phyloP scores from a whole-genome alignment of 2,888 invertebrate genomes.

The Flexamia atlantica region DNA sequence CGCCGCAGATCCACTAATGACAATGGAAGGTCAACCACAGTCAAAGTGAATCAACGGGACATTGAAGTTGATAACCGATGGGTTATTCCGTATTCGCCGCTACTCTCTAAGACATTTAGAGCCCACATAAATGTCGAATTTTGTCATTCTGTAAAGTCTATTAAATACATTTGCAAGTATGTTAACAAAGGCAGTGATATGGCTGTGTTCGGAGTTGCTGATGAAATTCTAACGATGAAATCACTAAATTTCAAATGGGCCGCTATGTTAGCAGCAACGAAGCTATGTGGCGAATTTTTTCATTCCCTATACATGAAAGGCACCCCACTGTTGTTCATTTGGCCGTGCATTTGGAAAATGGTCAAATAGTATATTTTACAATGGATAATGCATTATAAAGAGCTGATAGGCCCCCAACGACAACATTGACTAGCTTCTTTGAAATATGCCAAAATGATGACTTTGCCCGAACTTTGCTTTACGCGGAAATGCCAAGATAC shows the following conservation, averaged over 20 bases:
- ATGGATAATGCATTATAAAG: conserved; percentile 63
- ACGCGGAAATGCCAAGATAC: conserved; percentile 67
- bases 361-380: conserved; percentile 70
- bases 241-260: conserved; percentile 69
- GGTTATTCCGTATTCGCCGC: conserved; percentile 67
- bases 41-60: conserved; percentile 40
- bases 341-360: conserved; percentile 71
- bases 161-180: conserved; percentile 74
- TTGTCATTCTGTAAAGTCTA: conserved; percentile 73
- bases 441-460: conserved; percentile 65
- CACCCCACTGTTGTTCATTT: conserved; percentile 71
- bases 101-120: conserved; percentile 69
- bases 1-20: conserved; percentile 69
- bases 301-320: conserved; percentile 71
- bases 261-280: conserved; percentile 69
- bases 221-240: conserved; percentile 67
- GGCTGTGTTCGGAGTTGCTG: conserved; percentile 63
- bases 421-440: conserved; percentile 69
- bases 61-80: conserved; percentile 68
- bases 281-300: conserved; percentile 58
- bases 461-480: conserved; percentile 67
- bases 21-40: not conserved
- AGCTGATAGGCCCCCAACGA: conserved; percentile 58
- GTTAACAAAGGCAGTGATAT: conserved; percentile 69
- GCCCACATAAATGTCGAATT: conserved; percentile 71